Percentiles rank a stretch among this genome's conserved stretches.
phyloP scores from a whole-genome alignment of 2,888 invertebrate species.

The Eudasyphora cyanicolor region DNA sequence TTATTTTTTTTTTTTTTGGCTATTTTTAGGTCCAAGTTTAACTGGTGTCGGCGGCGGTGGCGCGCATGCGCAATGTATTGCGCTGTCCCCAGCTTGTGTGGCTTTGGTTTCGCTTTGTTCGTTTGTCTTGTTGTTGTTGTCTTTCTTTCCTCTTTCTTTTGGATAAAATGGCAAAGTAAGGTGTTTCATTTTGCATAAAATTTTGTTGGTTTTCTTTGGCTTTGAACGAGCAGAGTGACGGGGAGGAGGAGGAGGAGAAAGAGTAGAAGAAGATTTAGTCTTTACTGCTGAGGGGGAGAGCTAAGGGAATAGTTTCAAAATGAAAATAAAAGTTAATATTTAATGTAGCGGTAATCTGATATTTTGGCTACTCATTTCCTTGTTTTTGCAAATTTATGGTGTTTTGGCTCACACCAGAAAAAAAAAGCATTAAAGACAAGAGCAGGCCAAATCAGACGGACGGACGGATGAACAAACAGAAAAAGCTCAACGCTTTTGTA shows the following conservation, averaged over 20 bases:
- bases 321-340: conserved; percentile 34
- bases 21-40: conserved; percentile 22
- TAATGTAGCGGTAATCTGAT: conserved; percentile 33
- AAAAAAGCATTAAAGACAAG: background rate
- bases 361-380: conserved; percentile 38
- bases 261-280: background rate
- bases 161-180: conserved; percentile 18
- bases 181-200: conserved; percentile 37
- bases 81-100: background rate
- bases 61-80: background rate
- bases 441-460: background rate
- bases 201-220: background rate
- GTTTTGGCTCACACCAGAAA: conserved; percentile 20
- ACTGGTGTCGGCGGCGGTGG: background rate
- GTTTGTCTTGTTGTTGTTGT: background rate
- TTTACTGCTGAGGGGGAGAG: background rate
- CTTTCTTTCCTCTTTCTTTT: background rate
- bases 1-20: too few species aligned
- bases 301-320: background rate
- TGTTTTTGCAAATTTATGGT: conserved; percentile 27
- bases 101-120: background rate
- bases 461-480: too few species aligned
- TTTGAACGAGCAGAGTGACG: too few species aligned
- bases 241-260: background rate
- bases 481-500: background rate